These are phyloP conservation scores for Maconellicoccus hirsutus DNA, from an alignment of 1,140 invertebrate genomes.

Conservation along the genomic window DNA sequence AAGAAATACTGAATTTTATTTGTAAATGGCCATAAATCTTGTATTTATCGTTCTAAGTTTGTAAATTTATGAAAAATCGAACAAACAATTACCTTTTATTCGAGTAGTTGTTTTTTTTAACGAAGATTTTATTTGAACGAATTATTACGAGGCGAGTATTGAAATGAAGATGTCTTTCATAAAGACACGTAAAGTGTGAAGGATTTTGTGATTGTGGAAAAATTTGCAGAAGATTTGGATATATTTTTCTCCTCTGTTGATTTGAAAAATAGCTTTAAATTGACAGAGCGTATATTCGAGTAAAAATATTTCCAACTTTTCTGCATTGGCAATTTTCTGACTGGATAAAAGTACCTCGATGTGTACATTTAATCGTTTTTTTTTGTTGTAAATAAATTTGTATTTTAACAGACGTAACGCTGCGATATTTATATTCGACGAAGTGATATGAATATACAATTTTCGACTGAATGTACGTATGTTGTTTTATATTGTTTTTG, in stretches of 20 bases:
- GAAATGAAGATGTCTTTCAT: neutral
- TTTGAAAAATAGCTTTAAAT: too few relatives aligned
- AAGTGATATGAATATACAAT: neutral
- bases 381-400: neutral
- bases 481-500: neutral
- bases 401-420: neutral
- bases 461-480: neutral
- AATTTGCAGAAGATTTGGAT: too few relatives aligned
- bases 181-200: neutral
- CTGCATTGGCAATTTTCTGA: too few relatives aligned
- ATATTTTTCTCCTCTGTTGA: too few relatives aligned
- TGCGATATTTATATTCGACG: too few relatives aligned
- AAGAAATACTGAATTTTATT: neutral
- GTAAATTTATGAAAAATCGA: neutral
- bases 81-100: neutral
- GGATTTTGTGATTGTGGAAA: too few relatives aligned
- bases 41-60: neutral
- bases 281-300: neutral
- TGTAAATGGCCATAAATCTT: slow-evolving; percentile 9
- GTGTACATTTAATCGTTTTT: neutral
- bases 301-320: too few relatives aligned
- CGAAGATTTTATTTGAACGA: neutral
- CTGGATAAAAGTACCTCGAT: neutral
- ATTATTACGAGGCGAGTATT: too few relatives aligned
- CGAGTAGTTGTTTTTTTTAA: neutral